Base-by-base conservation (phyloP, 2,113 vertebrate species). In the Thunnus thynnus region DNA sequence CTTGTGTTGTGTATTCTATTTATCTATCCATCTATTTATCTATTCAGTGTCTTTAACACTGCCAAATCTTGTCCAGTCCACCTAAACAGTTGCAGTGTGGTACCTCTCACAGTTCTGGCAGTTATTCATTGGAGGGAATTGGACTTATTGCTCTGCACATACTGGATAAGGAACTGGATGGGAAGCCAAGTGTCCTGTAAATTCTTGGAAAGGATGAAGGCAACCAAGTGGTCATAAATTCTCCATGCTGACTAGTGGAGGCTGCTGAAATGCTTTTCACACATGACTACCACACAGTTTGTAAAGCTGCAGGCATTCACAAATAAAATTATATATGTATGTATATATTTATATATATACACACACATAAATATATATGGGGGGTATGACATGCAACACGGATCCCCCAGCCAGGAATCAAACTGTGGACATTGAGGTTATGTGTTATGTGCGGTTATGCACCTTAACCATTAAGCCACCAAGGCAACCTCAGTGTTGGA, bases 151-250 rank as follows among this genome's bases (percentile, higher is more conserved):
- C 13, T 78, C 82, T 72, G 22, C 67, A 51, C 67, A 72, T 5
- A 20, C 32, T 47, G 57, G 55, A 76, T 32, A 13, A 74, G 46
- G 67, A 46, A 48, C 64, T 54, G 64, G 48, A 65, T 47, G n/a
- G 32, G 27, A 64, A 73, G 76, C 56, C 44, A 11, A 69, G 62
- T 60, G 60, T 70, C 74, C 67, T 74, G 52, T 80, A 67, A 80
- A 85, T 85, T 74, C 58, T 47, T 18, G 17, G 58, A 77, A 67
- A 82, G 73, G 72, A 80, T 73, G 68, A 83, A 77, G 65, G 50
- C 11, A 36, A 64, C 55, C 32, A 44, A 72, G 72, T 47, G 64
- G 32, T 62, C 54, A 63, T 74, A 71, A 82, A 87, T 83, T 63
- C 50, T 62, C 41, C 3, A 1, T 4, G 57, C 74, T 47, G 84